Evolutionary conservation across 2,113 vertebrate genomes (phyloP).

Genomic region (Psittacula cyanocephala): DNA sequence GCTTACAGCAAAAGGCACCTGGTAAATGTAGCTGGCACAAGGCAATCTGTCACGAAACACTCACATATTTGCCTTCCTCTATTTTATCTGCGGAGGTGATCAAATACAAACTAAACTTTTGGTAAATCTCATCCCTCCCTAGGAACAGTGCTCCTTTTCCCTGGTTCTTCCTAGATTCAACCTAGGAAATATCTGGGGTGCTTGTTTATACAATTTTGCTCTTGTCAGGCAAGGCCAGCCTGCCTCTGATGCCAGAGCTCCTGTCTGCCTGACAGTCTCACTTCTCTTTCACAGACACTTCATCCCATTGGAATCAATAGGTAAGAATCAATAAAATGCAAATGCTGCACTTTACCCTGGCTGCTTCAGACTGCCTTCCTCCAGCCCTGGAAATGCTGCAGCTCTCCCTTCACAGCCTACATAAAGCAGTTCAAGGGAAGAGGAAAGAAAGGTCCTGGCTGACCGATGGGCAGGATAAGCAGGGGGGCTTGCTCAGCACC

Average conservation of each 20-base stretch:
- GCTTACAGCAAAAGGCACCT: not conserved
- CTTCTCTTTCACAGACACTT: constrained; percentile 57
- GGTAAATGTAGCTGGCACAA: not conserved
- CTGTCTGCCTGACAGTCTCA: constrained; percentile 31
- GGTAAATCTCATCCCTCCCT: not conserved
- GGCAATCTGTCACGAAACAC: not conserved
- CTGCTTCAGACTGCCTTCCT: constrained; percentile 24
- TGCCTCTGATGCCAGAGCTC: not conserved
- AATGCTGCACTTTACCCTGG: constrained; percentile 58
- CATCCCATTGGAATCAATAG: constrained; percentile 69
- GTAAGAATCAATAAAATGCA: constrained; percentile 73
- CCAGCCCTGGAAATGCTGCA: constrained; percentile 10
- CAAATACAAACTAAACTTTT: not conserved
- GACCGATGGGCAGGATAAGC: not conserved
- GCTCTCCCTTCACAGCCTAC: not conserved
- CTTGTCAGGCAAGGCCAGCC: not conserved
- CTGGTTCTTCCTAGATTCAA: not conserved
- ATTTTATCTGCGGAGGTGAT: not conserved
- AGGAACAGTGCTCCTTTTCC: not conserved
- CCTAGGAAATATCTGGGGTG: not conserved
- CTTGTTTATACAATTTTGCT: not conserved
- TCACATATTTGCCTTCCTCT: not conserved
- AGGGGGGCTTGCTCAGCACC: not conserved
- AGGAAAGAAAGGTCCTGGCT: not conserved
- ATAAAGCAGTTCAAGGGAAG: not conserved